Evolutionary conservation across 2,888 invertebrate species (phyloP).

Genomic region (Troglohyphantes excavatus): DNA sequence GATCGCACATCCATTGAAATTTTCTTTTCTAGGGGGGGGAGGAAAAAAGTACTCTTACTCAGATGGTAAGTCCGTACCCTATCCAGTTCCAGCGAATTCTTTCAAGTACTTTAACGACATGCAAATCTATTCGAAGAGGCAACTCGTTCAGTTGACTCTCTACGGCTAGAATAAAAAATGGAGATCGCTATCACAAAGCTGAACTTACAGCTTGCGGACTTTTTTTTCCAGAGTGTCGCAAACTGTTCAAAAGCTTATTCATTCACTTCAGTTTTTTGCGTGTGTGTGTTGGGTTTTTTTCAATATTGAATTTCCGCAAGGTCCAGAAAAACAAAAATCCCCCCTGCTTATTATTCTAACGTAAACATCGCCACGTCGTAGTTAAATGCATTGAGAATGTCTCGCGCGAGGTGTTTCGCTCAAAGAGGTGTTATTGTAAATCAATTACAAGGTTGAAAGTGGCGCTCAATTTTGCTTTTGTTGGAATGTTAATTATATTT

Average conservation of each 20-base stretch:
- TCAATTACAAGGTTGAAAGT: not conserved
- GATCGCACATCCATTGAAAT: slow-evolving; percentile 52
- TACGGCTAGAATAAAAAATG: slow-evolving; percentile 40
- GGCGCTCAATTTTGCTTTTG: not conserved
- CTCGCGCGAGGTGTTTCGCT: not conserved
- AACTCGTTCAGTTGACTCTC: slow-evolving; percentile 46
- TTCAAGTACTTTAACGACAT: slow-evolving; percentile 68
- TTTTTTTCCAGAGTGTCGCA: slow-evolving; percentile 29
- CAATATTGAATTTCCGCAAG: slow-evolving; percentile 35
- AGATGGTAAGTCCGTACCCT: slow-evolving; percentile 19
- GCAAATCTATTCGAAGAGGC: slow-evolving; percentile 67
- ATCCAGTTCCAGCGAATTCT: slow-evolving; percentile 28
- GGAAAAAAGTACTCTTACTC: slow-evolving; percentile 31
- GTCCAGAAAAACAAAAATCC: slow-evolving; percentile 13
- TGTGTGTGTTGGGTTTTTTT: slow-evolving; percentile 14
- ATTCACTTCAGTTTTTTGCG: slow-evolving; percentile 23
- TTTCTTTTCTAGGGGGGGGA: not conserved
- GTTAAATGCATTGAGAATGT: slow-evolving; percentile 36
- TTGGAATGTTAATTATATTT: too few species aligned
- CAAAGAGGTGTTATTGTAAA: not conserved
- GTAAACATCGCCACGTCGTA: slow-evolving; percentile 45
- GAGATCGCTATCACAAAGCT: slow-evolving; percentile 57
- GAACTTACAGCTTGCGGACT: slow-evolving; percentile 20
- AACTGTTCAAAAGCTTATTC: slow-evolving; percentile 60
- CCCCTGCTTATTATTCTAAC: slow-evolving; percentile 50